Evolutionary conservation across 2,888 invertebrate genomes (phyloP), one percentile per base, ranked within the genome.

Genomic region (Psylliodes chrysocephalus): DNA sequence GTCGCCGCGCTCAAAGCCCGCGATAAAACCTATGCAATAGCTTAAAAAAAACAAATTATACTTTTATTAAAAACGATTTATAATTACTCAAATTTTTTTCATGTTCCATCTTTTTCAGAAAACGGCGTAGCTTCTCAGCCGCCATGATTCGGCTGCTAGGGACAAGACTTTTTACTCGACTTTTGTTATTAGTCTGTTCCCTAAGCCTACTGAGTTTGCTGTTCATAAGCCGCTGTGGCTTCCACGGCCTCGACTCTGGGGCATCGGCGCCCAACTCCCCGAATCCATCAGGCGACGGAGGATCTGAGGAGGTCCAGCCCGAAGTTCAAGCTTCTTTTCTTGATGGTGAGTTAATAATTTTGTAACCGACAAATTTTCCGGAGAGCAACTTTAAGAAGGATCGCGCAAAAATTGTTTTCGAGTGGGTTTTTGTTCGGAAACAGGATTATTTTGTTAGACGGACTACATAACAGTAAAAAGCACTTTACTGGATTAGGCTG

Each of bases 171-270:
- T 82, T 86, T 75, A 85, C 86, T 73, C 83, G 86, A 75, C 84
- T 86, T 69, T 83, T 86, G 71, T 82, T 86, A 68, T 82, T 86
- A 72, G 85, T 86, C 52, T 86, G 86, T 70, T 85, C 85, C 56
- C 80, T 86, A 65, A 85, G 86, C 71, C 80, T 86, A 70, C 78
- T 86, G 70, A 86, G 86, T 66, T 82, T 86, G 59, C 82, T 87
- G 46, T 84, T 87, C 68, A 81, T 87, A 64, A 86, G 85, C 70
- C 84, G 86, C 44, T 87, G 87, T 72, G 86, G 86, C 44, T 82
- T 86, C 38, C 79, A 77, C 64, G 79, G 78, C 47, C 74, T 81
- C 33, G 82, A 81, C 63, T 28, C 49, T 8, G 49, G 14, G n/a
- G 17, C 14, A 8, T 77, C 73, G 5, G 53, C 70, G 4, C 49